Percentiles rank a stretch among this genome's conserved stretches.
These are phyloP conservation scores for Pimephales promelas DNA, from an alignment of 2,113 vertebrate genomes.

Conservation along the genomic window DNA sequence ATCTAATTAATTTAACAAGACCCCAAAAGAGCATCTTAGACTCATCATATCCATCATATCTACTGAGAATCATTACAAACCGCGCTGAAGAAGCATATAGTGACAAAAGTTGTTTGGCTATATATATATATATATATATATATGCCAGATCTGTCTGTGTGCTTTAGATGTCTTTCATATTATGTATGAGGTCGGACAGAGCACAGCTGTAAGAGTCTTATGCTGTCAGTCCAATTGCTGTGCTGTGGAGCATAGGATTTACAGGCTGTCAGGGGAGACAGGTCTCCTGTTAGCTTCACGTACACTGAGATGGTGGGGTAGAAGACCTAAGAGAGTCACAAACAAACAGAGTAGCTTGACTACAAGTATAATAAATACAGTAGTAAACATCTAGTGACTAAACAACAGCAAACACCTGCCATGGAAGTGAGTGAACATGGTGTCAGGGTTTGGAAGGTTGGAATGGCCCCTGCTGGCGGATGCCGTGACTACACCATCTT, in stretches of 20 bases:
- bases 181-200: not conserved
- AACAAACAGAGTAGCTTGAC: not conserved
- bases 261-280: not conserved
- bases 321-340: not conserved
- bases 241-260: not conserved
- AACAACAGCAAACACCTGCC: not conserved
- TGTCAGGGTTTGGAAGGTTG: not conserved
- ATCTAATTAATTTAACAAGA: conserved; percentile 1
- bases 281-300: not conserved
- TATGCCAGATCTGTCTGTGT: conserved; percentile 5
- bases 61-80: not conserved
- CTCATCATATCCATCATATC: not conserved
- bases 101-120: not conserved
- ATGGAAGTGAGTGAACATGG: not conserved
- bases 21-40: not conserved
- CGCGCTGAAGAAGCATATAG: not conserved
- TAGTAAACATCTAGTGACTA: not conserved
- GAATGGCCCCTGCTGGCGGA: conserved; percentile 16
- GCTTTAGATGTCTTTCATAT: not conserved
- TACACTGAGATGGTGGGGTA: not conserved
- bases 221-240: not conserved
- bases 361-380: not conserved
- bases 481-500: not conserved
- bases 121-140: no score
- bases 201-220: not conserved